Conservation (phyloP, 23 tunicate species). For the Styela plicata region DNA sequence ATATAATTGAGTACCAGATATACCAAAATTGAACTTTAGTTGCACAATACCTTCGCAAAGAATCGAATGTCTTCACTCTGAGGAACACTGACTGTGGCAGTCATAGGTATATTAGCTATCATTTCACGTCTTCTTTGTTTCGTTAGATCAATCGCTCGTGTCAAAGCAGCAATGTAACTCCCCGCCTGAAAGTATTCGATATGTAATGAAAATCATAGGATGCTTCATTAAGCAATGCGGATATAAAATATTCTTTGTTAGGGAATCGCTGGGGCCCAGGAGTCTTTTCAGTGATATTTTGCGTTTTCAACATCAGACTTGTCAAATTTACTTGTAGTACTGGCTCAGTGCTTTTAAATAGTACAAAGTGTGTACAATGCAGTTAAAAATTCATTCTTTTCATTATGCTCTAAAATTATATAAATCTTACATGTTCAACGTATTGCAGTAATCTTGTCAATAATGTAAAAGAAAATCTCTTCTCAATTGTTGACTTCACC, state of each 20-base stretch:
- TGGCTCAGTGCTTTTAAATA: no score
- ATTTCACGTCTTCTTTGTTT: slow-evolving; percentile 36
- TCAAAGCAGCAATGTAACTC: slow-evolving; percentile 53
- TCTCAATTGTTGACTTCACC: slow-evolving; percentile 69
- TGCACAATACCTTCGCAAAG: slow-evolving; percentile 84
- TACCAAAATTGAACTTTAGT: no score
- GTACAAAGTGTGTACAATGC: no score
- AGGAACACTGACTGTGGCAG: neutral
- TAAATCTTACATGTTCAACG: slow-evolving; percentile 50
- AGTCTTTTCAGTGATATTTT: no score
- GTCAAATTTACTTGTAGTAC: no score
- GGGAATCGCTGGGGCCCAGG: no score
- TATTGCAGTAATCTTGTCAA: slow-evolving; percentile 38
- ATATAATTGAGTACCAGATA: no score
- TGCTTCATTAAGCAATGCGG: neutral
- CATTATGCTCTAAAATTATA: no score
- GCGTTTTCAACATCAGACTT: no score
- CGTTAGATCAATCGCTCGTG: slow-evolving; percentile 58
- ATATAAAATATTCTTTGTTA: neutral
- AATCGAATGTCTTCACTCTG: slow-evolving; percentile 65
- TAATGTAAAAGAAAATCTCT: slow-evolving; percentile 71
- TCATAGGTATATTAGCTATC: neutral
- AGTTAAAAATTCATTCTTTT: no score
- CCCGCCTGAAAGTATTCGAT: slow-evolving; percentile 34
- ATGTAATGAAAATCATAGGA: neutral